phyloP scores from a whole-genome alignment of 2,113 vertebrate genomes.

The Mobula hypostoma region DNA sequence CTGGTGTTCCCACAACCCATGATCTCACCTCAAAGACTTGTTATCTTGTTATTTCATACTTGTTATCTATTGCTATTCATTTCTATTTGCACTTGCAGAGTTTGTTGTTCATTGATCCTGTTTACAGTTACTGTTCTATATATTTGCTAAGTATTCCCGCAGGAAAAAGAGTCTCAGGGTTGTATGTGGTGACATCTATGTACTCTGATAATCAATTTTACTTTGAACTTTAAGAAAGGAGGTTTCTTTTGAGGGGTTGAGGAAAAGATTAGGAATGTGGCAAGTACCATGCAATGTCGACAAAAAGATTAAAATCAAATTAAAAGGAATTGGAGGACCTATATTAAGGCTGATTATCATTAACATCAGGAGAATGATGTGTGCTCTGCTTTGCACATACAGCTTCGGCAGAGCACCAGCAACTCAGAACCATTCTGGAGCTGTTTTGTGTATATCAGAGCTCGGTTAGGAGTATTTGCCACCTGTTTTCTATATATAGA shows the following conservation, averaged over 20 bases:
- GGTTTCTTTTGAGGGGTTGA: not conserved
- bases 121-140: too few relatives aligned
- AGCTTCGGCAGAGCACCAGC: not conserved
- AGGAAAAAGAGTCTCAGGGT: too few relatives aligned
- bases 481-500: not conserved
- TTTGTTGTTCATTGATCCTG: too few relatives aligned
- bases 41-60: too few relatives aligned
- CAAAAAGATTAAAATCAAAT: slow-evolving; percentile 19
- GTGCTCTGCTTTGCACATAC: not conserved
- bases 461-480: not conserved
- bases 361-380: not conserved
- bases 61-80: too few relatives aligned
- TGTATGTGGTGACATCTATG: too few relatives aligned
- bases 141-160: too few relatives aligned
- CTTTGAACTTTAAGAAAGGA: not conserved
- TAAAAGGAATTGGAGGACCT: not conserved
- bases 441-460: not conserved
- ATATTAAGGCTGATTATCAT: not conserved
- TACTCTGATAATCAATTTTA: too few relatives aligned
- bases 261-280: not conserved
- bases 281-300: not conserved
- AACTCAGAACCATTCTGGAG: not conserved
- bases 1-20: too few relatives aligned
- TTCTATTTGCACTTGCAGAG: too few relatives aligned
- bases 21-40: too few relatives aligned